These are phyloP conservation scores for Ceramica pisi DNA, from an alignment of 2,888 invertebrate genomes.

Conservation along the genomic window DNA sequence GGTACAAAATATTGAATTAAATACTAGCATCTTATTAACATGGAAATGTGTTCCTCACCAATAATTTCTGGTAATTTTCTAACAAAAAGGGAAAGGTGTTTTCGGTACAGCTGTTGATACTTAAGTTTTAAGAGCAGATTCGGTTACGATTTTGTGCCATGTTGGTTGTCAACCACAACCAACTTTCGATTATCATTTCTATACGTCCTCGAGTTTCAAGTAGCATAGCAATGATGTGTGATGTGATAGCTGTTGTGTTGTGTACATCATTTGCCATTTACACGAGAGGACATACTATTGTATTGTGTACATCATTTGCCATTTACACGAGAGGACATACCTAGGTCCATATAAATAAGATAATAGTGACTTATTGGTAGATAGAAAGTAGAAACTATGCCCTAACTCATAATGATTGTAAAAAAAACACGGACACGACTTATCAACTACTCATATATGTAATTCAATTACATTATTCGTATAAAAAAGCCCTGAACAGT, in stretches of 20 bases:
- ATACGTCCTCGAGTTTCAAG: too few relatives aligned
- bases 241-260: too few relatives aligned
- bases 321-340: too few relatives aligned
- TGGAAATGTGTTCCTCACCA: background rate
- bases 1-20: background rate
- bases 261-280: too few relatives aligned
- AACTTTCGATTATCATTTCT: too few relatives aligned
- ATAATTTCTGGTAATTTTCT: background rate
- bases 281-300: too few relatives aligned
- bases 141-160: too few relatives aligned
- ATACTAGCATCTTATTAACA: background rate
- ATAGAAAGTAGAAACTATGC: background rate
- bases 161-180: too few relatives aligned
- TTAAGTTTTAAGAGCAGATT: too few relatives aligned
- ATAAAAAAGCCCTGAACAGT: conserved; percentile 20
- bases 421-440: conserved; percentile 8
- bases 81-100: background rate
- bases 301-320: too few relatives aligned
- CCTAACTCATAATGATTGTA: background rate
- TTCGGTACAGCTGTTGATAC: background rate
- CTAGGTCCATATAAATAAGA: too few relatives aligned
- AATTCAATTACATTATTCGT: conserved; percentile 31
- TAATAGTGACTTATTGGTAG: background rate
- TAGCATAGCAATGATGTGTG: too few relatives aligned
- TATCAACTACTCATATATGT: background rate